A percentile compares a stretch with the other conserved stretches of the same genome.
Conservation (phyloP, 2,888 invertebrate species). For the Eupeodes latifasciatus region DNA sequence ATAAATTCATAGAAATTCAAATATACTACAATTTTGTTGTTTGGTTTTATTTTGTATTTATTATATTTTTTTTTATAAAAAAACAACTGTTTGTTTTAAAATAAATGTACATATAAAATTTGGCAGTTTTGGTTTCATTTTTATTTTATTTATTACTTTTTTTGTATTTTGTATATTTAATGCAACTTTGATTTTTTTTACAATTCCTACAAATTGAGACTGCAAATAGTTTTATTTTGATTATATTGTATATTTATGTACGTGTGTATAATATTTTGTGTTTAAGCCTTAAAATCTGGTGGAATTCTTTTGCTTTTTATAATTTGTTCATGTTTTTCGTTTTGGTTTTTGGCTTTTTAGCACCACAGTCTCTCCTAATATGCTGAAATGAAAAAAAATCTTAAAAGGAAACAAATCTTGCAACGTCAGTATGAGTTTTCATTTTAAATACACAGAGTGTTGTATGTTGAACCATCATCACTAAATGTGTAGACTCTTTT, state of each 20-base stretch:
- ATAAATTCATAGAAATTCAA: slow-evolving; percentile 54
- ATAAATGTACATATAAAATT: slow-evolving; percentile 71
- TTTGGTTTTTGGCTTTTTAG: neutral
- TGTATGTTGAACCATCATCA: no score
- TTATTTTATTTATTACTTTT: neutral
- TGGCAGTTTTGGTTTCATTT: slow-evolving; percentile 71
- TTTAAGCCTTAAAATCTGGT: slow-evolving; percentile 36
- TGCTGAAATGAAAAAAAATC: neutral
- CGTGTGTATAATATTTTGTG: slow-evolving; percentile 5
- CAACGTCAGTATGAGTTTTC: slow-evolving; percentile 15
- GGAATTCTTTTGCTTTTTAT: slow-evolving; percentile 17
- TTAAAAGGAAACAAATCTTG: neutral
- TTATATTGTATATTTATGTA: slow-evolving; percentile 2
- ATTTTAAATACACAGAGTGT: neutral
- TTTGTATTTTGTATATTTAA: slow-evolving; percentile 21
- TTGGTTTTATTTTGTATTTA: slow-evolving; percentile 28
- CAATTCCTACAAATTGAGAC: slow-evolving; percentile 1
- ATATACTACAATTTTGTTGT: slow-evolving; percentile 31
- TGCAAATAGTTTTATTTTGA: slow-evolving; percentile 9
- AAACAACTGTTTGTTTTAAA: slow-evolving; percentile 67
- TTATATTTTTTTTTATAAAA: slow-evolving; percentile 51
- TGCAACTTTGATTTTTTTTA: slow-evolving; percentile 13
- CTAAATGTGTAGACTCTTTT: neutral
- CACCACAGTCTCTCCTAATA: slow-evolving; percentile 25
- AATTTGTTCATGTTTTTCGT: neutral